These are phyloP conservation scores for Ceyx melanurus DNA, from an alignment of 2,113 vertebrate species.

Conservation along the genomic window DNA sequence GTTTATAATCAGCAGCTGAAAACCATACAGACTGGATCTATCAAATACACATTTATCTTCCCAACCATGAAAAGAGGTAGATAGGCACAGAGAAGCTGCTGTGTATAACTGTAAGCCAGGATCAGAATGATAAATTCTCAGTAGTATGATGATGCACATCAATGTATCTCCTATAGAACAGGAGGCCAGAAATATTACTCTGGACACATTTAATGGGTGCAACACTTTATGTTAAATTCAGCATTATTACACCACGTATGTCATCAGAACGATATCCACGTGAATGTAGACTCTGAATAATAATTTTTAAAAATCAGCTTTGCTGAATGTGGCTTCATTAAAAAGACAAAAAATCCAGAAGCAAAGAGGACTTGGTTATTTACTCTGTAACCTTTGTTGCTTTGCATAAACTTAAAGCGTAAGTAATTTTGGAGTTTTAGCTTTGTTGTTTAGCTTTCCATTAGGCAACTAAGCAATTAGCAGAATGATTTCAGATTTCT, in stretches of 20 bases:
- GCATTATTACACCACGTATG: background rate
- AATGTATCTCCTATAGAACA: background rate
- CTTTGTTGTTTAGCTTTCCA: background rate
- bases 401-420: background rate
- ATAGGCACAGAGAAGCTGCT: background rate
- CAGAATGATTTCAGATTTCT: background rate
- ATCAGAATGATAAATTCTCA: background rate
- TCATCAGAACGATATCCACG: background rate
- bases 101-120: background rate
- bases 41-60: background rate
- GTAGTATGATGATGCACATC: background rate
- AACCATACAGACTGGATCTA: background rate
- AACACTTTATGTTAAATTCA: background rate
- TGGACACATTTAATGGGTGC: background rate
- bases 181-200: background rate
- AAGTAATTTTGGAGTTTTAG: background rate
- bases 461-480: background rate
- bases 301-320: background rate
- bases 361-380: background rate
- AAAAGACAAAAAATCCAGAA: background rate
- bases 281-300: background rate
- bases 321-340: background rate
- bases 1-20: background rate
- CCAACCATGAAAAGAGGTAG: background rate
- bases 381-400: background rate